These are phyloP conservation scores for Zaprionus kolodkinae DNA, from an alignment of 1,140 invertebrate species.

Conservation along the genomic window DNA sequence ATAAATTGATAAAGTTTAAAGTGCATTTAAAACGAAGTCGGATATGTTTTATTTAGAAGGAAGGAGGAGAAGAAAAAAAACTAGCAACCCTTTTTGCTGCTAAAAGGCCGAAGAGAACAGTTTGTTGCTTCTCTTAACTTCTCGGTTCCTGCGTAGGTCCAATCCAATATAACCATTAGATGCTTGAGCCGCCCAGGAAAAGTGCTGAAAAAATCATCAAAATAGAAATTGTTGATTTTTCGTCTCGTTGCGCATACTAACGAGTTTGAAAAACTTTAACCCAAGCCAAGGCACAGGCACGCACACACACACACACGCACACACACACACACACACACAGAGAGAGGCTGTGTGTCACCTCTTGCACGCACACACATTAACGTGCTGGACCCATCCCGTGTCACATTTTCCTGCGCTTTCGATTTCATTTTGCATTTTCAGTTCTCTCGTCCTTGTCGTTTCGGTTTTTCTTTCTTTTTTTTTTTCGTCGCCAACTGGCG, in stretches of 20 bases:
- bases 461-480: too few species aligned
- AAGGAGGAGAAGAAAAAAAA: background rate
- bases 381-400: conserved; percentile 53
- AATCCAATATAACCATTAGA: conserved; percentile 49
- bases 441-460: conserved; percentile 15
- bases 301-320: conserved; percentile 25
- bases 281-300: conserved; percentile 48
- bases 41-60: background rate
- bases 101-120: background rate
- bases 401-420: conserved; percentile 68
- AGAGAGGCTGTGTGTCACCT: conserved; percentile 21
- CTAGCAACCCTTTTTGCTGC: background rate
- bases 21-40: background rate
- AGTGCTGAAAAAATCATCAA: conserved; percentile 71
- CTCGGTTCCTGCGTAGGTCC: too few species aligned
- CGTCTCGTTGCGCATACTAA: conserved; percentile 80
- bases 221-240: conserved; percentile 83
- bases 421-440: conserved; percentile 76
- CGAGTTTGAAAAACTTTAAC: conserved; percentile 67
- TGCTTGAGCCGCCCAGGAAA: conserved; percentile 4
- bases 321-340: conserved; percentile 32
- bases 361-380: conserved; percentile 48
- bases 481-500: conserved; percentile 70
- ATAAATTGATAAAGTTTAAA: conserved; percentile 2
- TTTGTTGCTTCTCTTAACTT: background rate